phyloP scores from a whole-genome alignment of 2,888 invertebrate species.

The Harmothoe impar region DNA sequence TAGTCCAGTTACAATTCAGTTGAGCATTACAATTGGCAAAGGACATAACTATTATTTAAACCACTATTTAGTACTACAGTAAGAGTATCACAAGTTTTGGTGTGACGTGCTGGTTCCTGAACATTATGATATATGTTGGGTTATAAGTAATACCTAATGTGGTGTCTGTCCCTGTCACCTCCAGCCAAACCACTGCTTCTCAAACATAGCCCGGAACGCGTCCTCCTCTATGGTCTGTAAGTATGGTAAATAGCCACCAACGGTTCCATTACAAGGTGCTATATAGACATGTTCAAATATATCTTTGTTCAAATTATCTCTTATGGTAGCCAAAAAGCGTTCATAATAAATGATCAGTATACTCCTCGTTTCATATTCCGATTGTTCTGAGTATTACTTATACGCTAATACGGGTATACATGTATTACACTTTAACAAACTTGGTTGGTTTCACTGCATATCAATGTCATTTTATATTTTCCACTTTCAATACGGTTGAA shows the following conservation, averaged over 20 bases:
- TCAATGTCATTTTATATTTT: no score
- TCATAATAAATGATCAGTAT: background rate
- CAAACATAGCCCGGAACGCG: background rate
- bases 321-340: background rate
- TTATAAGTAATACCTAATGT: no score
- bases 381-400: background rate
- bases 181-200: conserved; percentile 27
- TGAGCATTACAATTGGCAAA: no score
- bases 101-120: no score
- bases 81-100: no score
- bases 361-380: background rate
- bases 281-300: background rate
- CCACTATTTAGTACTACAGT: no score
- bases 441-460: no score
- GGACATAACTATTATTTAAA: no score
- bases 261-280: background rate
- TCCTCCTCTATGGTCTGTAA: background rate
- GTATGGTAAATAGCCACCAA: no score
- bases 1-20: no score
- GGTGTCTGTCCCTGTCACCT: background rate
- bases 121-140: no score
- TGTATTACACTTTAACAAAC: no score
- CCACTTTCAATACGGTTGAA: background rate
- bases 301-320: background rate
- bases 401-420: background rate